phyloP scores from a whole-genome alignment of 2,113 vertebrate genomes.

The Pachycephala philippinensis region DNA sequence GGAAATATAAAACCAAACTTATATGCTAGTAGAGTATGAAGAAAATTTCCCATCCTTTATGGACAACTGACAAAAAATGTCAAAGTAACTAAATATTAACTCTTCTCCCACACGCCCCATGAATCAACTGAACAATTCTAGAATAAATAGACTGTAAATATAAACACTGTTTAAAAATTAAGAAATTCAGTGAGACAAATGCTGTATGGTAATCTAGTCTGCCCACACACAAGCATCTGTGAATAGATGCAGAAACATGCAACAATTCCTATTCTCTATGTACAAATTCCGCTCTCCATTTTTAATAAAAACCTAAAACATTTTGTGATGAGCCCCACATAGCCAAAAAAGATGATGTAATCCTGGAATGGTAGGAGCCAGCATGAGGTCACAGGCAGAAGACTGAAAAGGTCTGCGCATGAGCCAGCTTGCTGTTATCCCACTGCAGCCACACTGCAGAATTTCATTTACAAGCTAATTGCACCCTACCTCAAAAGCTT shows the following conservation, averaged over 20 bases:
- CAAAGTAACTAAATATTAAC: not conserved
- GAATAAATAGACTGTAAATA: not conserved
- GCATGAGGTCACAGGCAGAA: not conserved
- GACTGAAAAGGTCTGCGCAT: not conserved
- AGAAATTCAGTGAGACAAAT: not conserved
- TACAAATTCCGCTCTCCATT: not conserved
- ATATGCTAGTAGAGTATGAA: not conserved
- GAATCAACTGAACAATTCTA: not conserved
- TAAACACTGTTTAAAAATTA: not conserved
- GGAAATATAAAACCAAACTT: not conserved
- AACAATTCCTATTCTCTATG: not conserved
- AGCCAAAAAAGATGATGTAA: not conserved
- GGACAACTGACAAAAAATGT: not conserved
- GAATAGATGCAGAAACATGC: not conserved
- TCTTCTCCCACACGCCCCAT: not conserved
- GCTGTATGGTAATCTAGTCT: not conserved
- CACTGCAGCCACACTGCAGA: not conserved
- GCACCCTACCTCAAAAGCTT: not conserved
- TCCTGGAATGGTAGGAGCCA: not conserved
- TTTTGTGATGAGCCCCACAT: not conserved
- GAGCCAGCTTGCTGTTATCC: not conserved
- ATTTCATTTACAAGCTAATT: not conserved
- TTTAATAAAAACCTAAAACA: not conserved
- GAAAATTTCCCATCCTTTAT: not conserved
- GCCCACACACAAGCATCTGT: not conserved